Base-by-base conservation (phyloP, 2,888 invertebrate species). In the Cheilosia scutellata region DNA sequence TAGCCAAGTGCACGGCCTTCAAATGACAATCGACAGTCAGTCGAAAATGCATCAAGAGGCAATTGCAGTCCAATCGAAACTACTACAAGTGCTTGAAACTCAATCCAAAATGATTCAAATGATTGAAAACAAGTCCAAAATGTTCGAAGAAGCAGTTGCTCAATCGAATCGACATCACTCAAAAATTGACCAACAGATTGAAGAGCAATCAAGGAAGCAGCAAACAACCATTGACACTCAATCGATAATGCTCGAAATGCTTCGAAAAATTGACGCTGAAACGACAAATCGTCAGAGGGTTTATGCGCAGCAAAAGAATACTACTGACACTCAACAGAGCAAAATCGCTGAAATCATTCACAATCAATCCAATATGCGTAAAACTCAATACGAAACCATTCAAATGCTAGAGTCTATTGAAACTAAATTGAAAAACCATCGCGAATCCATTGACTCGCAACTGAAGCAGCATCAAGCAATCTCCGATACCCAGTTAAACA, bases 1-100 rank as follows among this genome's bases (percentile, higher is more conserved):
- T n/a, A 42, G 5, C 4, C 42, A 42, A 13, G 13, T 42, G 42
- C 13, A 42, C 2, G 13, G 42, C 13, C n/a, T 42, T n/a, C 42
- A n/a, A 42, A n/a, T n/a, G n/a, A 42, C n/a, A 42, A 42, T 42
- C 5, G 42, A 42, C 13, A 42, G 5, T 42, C 42, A 42, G 5
- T 42, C n/a, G n/a, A 42, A 42, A 42, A n/a, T 42, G n/a, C 42
- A 42, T n/a, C 42, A 42, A 42, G 42, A n/a, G n/a, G n/a, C 42
- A 13, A 42, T n/a, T 2, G 42, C 13, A 42, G n/a, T 5, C 5
- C 42, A 42, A n/a, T 42, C n/a, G 42, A 42, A n/a, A 42, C 4
- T n/a, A 4, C 4, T n/a, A 2, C 11, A 11, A 42, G n/a, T n/a
- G 11, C 13, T 42, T 13, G 42, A 42, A 42, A 42, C 42, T n/a